Evolutionary conservation across 2,888 invertebrate genomes (phyloP), one percentile per base, ranked within the genome.

Genomic region (Mythimna lalbum): DNA sequence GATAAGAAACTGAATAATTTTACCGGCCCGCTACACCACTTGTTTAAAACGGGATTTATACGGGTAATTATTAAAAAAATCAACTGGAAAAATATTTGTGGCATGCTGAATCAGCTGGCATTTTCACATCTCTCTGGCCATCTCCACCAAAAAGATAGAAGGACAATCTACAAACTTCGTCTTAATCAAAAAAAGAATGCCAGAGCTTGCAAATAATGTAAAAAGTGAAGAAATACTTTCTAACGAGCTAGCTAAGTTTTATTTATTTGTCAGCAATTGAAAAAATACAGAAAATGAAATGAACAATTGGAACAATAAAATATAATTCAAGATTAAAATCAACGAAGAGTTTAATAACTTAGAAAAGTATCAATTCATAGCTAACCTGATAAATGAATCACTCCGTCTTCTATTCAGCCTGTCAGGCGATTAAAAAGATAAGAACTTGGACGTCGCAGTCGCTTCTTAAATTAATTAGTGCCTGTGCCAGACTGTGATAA

Each of bases 381-480:
- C 47, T 5, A 49, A n/a, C n/a, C n/a, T 49, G 47, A n/a, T 49
- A 49, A 43, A 49, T 49, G 19, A 49, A 49, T n/a, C 47, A 49
- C n/a, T 49, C n/a, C 47, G 47, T 49, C 47, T 49, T 49, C 47
- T n/a, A 49, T n/a, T 49, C 9, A 49, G 47, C 9, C 47, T 19
- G 47, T 49, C 47, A 49, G n/a, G 9, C 47, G 47, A n/a, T 49
- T 49, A 49, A 49, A 49, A 49, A n/a, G n/a, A 49, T 49, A 49
- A 43, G 43, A 49, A 49, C 47, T 49, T n/a, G 7, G 47, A n/a
- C 47, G 7, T 49, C 47, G n/a, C 47, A 49, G n/a, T 49, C n/a
- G 2, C 47, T n/a, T n/a, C n/a, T 49, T n/a, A n/a, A n/a, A 49
- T 19, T 49, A 19, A 49, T n/a, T 49, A n/a, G 47, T 49, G 47